These are phyloP conservation scores for Mellivora capensis DNA, from an alignment of 2,113 vertebrate species.

Conservation along the genomic window DNA sequence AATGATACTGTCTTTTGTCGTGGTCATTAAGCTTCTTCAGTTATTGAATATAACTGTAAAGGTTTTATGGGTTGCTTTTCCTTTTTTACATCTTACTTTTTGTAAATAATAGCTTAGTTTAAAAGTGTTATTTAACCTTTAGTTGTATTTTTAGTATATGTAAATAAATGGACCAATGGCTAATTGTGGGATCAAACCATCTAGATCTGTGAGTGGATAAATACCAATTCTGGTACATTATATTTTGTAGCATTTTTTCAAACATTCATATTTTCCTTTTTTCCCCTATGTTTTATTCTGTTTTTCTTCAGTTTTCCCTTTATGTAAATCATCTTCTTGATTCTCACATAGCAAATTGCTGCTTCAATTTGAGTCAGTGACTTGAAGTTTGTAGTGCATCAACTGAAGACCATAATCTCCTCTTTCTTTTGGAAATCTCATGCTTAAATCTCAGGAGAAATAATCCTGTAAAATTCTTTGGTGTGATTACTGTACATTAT, in stretches of 20 bases:
- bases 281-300: not conserved
- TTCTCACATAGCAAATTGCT: not conserved
- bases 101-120: conserved; percentile 38
- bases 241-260: not conserved
- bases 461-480: not conserved
- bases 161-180: not conserved
- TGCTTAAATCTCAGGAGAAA: not conserved
- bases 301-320: not conserved
- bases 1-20: conserved; percentile 21
- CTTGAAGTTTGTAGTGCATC: not conserved
- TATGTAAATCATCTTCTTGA: conserved; percentile 1
- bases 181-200: not conserved
- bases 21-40: not conserved
- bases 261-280: not conserved
- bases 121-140: not conserved
- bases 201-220: not conserved
- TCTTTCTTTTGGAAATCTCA: conserved; percentile 26
- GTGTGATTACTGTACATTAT: not conserved
- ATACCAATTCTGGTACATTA: conserved; percentile 28
- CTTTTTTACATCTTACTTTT: conserved; percentile 4
- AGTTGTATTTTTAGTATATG: conserved; percentile 1
- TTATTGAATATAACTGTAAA: conserved; percentile 18
- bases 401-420: not conserved
- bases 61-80: not conserved
- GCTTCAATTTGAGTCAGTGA: not conserved